phyloP scores from a whole-genome alignment of 2,797 vertebrate species.

The Periophthalmus magnuspinnatus region DNA sequence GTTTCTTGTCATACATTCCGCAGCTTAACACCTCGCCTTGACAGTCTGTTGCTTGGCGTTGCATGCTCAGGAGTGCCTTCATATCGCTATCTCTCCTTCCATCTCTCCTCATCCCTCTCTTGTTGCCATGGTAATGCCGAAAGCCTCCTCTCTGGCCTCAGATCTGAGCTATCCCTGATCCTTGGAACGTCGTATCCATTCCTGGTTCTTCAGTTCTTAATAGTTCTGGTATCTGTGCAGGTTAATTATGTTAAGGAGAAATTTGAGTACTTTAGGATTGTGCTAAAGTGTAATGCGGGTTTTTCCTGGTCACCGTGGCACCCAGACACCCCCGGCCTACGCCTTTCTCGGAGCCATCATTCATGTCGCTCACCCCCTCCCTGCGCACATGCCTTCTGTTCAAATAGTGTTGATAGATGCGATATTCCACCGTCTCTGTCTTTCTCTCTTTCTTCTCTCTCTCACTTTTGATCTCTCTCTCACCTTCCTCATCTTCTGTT shows the following conservation, averaged over 20 bases:
- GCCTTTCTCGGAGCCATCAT: slow-evolving; percentile 76
- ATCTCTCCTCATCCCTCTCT: slow-evolving; percentile 62
- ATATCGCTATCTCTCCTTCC: slow-evolving; percentile 61
- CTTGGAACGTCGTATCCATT: slow-evolving; percentile 31
- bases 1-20: slow-evolving; percentile 2
- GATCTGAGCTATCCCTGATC: slow-evolving; percentile 64
- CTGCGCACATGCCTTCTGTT: slow-evolving; percentile 64
- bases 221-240: slow-evolving; percentile 28
- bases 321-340: slow-evolving; percentile 80
- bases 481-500: slow-evolving; percentile 6
- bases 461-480: slow-evolving; percentile 14
- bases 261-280: slow-evolving; percentile 44
- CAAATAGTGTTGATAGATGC: slow-evolving; percentile 75
- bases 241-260: slow-evolving; percentile 47
- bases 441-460: slow-evolving; percentile 17
- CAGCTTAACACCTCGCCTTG: slow-evolving; percentile 18
- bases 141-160: slow-evolving; percentile 28
- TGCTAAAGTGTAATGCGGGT: slow-evolving; percentile 28
- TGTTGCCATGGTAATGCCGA: slow-evolving; percentile 80
- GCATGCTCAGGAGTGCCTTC: slow-evolving; percentile 43
- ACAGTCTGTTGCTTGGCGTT: slow-evolving; percentile 38
- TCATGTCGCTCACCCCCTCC: slow-evolving; percentile 72
- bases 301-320: slow-evolving; percentile 54
- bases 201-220: slow-evolving; percentile 11
- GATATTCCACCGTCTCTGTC: slow-evolving; percentile 59